Evolutionary conservation across 2,113 vertebrate species (phyloP).

Genomic region (Dendrocopos noguchii): DNA sequence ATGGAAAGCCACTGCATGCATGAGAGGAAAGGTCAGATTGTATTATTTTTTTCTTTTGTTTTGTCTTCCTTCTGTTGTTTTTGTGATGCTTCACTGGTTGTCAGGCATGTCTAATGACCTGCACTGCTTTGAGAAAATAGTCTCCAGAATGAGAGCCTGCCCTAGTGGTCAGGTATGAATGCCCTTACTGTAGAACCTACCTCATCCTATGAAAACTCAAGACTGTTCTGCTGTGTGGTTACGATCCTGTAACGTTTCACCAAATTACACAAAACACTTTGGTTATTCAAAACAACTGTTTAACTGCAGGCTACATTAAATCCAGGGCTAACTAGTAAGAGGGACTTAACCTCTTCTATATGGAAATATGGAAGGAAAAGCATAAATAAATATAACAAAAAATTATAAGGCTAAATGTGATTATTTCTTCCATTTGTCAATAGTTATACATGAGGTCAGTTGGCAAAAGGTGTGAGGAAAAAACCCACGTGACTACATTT

Average conservation of each 20-base stretch:
- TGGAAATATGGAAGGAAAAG: conserved; percentile 13
- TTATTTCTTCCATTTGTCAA: conserved; percentile 59
- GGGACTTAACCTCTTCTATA: conserved; percentile 46
- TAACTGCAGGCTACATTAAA: conserved; percentile 42
- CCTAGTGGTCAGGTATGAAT: background rate
- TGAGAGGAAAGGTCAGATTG: background rate
- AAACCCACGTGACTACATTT: conserved; percentile 45
- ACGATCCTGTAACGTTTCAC: background rate
- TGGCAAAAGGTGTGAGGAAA: conserved; percentile 53
- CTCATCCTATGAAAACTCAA: background rate
- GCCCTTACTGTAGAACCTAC: background rate
- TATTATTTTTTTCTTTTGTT: background rate
- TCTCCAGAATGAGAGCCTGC: background rate
- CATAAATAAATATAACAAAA: conserved; percentile 55
- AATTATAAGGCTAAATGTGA: conserved; percentile 53
- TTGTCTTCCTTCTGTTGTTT: background rate
- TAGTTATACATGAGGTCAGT: conserved; percentile 54
- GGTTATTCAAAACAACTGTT: conserved; percentile 40
- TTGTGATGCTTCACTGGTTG: conserved; percentile 40
- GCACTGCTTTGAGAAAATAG: background rate
- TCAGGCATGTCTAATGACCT: conserved; percentile 24
- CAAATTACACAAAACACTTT: conserved; percentile 19
- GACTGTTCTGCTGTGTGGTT: background rate
- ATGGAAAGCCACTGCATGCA: background rate
- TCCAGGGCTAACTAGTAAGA: conserved; percentile 51